Evolutionary conservation across 2,888 invertebrate genomes (phyloP), one percentile per base, ranked within the genome.

Genomic region (Drosophila demipolita): DNA sequence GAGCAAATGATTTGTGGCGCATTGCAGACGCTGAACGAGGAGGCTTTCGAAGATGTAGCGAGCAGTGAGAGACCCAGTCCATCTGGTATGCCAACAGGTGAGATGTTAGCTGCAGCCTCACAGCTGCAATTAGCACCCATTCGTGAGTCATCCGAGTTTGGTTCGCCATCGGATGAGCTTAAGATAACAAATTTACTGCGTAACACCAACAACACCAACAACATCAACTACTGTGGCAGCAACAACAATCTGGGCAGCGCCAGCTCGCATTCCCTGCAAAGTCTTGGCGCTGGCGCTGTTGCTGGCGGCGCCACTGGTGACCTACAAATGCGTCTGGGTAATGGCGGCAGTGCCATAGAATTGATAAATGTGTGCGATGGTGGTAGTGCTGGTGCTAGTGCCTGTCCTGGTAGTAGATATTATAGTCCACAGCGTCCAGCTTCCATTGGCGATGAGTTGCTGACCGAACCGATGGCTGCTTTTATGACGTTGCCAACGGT

Each of bases 1-100:
- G 98, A 98, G 92, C 98, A 98, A 93, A 97, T 98, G 97, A 98
- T 98, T 82, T 97, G 97, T 93, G 98, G 98, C 73, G 98, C 98
- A 3, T 94, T 98, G 69, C 98, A 98, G 93, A 97, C 98, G 0
- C 94, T 98, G 38, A 98, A 97, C 93, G 98, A 98, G 94, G 98
- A 98, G 93, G 98, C 98, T 9, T 95, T 97, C 92, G 98, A 98
- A 94, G 98, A 98, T 94, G 97, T 98, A 50, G 93, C 97, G 82
- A 97, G 97, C 91, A 97, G 95, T 89, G 95, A 95, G 91, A 93
- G 94, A 75, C 93, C 94, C 65, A 94, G 94, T 88, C 94, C 94
- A 83, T 93, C 94, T 93, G 95, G 94, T 93, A 93, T 94, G 94
- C 90, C 92, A 73, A 92, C 93, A 93, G 93, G 93, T 93, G 93